Evolutionary conservation across 2,888 invertebrate genomes (phyloP).

Genomic region (Hypomecis atomaria): DNA sequence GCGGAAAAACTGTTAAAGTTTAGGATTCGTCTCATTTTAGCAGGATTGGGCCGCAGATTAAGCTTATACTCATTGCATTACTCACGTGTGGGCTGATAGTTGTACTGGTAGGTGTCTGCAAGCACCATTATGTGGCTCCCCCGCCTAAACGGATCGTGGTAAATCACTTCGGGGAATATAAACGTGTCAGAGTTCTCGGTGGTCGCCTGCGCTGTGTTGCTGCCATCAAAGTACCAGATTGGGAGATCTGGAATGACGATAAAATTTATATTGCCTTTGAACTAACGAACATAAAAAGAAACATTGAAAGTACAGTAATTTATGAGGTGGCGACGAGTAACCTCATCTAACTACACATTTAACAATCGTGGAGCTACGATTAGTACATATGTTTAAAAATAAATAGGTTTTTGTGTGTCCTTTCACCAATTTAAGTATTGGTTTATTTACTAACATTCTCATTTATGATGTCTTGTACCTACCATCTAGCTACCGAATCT

Average conservation of each 20-base stretch:
- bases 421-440: no score
- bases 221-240: conserved; percentile 91
- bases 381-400: no score
- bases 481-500: no score
- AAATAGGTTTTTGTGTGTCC: no score
- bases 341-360: no score
- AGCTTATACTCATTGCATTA: no score
- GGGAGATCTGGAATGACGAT: conserved; percentile 84
- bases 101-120: conserved; percentile 89
- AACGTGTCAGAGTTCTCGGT: conserved; percentile 89
- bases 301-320: background rate
- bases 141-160: conserved; percentile 91
- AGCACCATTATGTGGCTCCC: conserved; percentile 90
- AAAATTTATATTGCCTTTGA: conserved; percentile 15
- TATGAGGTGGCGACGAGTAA: background rate
- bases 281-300: background rate
- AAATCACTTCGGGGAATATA: conserved; percentile 90
- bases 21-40: no score
- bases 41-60: no score
- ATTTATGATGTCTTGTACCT: no score
- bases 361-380: no score
- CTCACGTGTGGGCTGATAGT: conserved; percentile 82
- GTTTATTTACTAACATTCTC: no score
- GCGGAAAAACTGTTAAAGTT: no score
- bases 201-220: conserved; percentile 87